A percentile compares a stretch with the other conserved stretches of the same genome.
phyloP scores from a whole-genome alignment of 2,113 vertebrate genomes.

The Reinhardtius hippoglossoides region DNA sequence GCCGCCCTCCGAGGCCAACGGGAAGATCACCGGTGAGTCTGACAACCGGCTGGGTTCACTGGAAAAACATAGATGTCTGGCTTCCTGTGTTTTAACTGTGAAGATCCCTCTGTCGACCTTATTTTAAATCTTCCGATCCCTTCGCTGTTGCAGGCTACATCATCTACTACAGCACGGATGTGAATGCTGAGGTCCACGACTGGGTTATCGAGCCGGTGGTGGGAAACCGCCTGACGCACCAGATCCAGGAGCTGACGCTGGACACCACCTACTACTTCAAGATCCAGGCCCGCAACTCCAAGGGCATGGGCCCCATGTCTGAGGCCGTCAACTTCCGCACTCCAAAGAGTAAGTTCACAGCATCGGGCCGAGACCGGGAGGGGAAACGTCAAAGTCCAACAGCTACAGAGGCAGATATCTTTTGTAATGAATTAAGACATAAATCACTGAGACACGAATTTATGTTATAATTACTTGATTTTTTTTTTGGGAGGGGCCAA shows the following conservation, averaged over 20 bases:
- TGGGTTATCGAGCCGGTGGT: conserved; percentile 99
- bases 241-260: conserved; percentile 97
- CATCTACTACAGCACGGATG: conserved; percentile 98
- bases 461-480: too few species aligned
- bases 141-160: conserved; percentile 89
- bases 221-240: conserved; percentile 95
- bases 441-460: too few species aligned
- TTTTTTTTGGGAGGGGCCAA: too few species aligned
- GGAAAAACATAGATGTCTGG: too few species aligned
- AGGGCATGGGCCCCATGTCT: conserved; percentile 98
- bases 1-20: conserved; percentile 97
- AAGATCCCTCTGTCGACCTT: not conserved
- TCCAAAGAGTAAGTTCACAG: conserved; percentile 89
- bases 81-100: too few species aligned
- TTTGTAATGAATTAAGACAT: too few species aligned
- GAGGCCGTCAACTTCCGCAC: conserved; percentile 97
- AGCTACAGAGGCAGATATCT: too few species aligned
- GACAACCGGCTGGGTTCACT: not conserved
- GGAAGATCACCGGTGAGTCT: conserved; percentile 93
- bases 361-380: too few species aligned
- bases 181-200: conserved; percentile 96
- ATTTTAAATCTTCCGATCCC: not conserved
- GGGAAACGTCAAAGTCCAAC: not conserved
- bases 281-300: conserved; percentile 98
- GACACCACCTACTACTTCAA: conserved; percentile 98